Percentiles rank a stretch among this genome's conserved stretches.
phyloP scores from a whole-genome alignment of 2,113 vertebrate species.

The Percopsis transmontana region DNA sequence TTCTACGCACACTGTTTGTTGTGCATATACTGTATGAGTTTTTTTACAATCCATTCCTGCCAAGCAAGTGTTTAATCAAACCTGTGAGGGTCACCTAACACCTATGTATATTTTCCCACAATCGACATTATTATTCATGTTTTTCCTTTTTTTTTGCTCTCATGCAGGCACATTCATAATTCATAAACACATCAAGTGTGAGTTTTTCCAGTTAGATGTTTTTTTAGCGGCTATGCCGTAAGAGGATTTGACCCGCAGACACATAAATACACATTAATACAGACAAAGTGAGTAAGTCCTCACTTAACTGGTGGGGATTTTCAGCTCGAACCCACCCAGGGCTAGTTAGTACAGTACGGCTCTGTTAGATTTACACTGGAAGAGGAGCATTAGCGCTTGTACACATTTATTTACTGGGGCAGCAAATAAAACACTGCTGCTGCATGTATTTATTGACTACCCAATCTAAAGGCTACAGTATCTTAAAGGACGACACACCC shows the following conservation, averaged over 20 bases:
- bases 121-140: neutral
- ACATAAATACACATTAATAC: constrained; percentile 58
- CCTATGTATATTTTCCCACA: neutral
- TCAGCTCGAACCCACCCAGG: constrained; percentile 41
- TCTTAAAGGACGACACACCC: neutral
- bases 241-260: constrained; percentile 60
- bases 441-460: neutral
- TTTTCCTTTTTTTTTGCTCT: neutral
- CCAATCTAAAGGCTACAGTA: neutral
- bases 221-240: constrained; percentile 39
- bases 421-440: constrained; percentile 40
- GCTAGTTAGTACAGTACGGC: constrained; percentile 30
- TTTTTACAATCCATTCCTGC: too few species aligned
- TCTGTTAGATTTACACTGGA: constrained; percentile 45
- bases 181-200: neutral
- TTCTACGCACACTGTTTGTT: too few species aligned
- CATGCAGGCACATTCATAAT: constrained; percentile 6
- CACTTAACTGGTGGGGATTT: constrained; percentile 38
- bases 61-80: too few species aligned
- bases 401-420: constrained; percentile 44
- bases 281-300: constrained; percentile 44
- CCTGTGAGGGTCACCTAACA: neutral
- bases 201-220: constrained; percentile 46
- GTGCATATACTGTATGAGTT: too few species aligned
- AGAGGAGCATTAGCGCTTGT: constrained; percentile 44